Base-by-base conservation (phyloP, 2,797 vertebrate genomes). In the Anas bernieri region DNA sequence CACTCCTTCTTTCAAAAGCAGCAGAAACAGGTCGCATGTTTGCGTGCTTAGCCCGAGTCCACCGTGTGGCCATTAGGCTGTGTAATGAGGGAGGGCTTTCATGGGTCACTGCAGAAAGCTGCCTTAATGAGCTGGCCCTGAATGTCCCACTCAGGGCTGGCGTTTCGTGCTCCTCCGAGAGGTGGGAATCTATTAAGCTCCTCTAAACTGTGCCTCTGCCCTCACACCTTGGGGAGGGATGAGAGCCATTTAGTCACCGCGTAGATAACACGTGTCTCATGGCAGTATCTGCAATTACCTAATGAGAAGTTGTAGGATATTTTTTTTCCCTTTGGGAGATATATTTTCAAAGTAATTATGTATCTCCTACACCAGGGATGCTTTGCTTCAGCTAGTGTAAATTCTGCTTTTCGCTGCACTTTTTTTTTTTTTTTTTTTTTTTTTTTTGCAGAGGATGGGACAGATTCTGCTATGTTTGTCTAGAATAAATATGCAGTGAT, bases 401-500 rank as follows among this genome's bases (percentile, higher is more conserved):
- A 70, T 92, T 88, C 63, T 90, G 35, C 31, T 78, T 81, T 78
- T 73, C 33, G 28, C 26, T 85, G 72, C 58, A 83, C 23, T 26
- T 35, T 87, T 93, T 48, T 23, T 45, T 45, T 18, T 43, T 43
- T 43, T 43, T 46, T 23, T 45, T 45, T 18, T 43, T 43, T 43
- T 43, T 46, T 25, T 52, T 94, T 77, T 93, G 54, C 56, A 89
- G 84, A 72, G 56, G 17, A 68, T 68, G 14, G 23, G 64, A 82
- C 55, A 83, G 22, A 87, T 84, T 90, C 66, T 88, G 63, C 31
- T 77, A 8, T 28, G 4, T 82, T 68, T 0, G 2, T 48, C 35
- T 70, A 77, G 69, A 94, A 83, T 69, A 92, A 93, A 86, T 63
- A 67, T 6, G 25, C 63, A 64, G 22, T 56, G 61, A 88, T 88